A percentile compares a stretch with the other conserved stretches of the same genome.
Evolutionary conservation across 2,113 vertebrate genomes (phyloP).

Genomic region (Benthochromis sp.): DNA sequence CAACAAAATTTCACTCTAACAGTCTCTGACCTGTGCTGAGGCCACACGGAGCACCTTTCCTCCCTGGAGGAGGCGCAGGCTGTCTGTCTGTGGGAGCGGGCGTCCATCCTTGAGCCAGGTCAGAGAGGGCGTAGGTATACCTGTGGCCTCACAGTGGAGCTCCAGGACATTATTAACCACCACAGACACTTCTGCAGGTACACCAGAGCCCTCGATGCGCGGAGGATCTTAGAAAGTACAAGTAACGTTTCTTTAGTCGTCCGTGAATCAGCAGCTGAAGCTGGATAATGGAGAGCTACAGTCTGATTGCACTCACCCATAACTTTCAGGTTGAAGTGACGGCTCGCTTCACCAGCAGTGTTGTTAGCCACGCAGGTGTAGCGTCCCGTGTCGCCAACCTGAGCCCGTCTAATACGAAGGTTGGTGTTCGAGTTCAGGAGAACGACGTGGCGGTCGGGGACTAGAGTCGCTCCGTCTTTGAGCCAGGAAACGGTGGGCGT

Average conservation of each 20-base stretch:
- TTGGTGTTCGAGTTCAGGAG: slow-evolving; percentile 73
- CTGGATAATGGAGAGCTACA: neutral
- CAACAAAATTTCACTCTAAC: neutral
- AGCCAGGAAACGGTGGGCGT: slow-evolving; percentile 82
- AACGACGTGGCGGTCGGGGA: slow-evolving; percentile 33
- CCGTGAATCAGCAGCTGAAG: neutral
- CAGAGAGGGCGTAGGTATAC: slow-evolving; percentile 82
- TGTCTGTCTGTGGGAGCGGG: slow-evolving; percentile 75
- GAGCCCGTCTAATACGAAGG: slow-evolving; percentile 70
- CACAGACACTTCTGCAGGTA: slow-evolving; percentile 79
- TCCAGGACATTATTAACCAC: slow-evolving; percentile 82
- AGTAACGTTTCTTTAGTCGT: neutral
- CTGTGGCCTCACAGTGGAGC: slow-evolving; percentile 80
- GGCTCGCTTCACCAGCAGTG: slow-evolving; percentile 81
- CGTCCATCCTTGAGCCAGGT: slow-evolving; percentile 95
- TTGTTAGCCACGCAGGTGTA: slow-evolving; percentile 86
- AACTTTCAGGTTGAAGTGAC: slow-evolving; percentile 83
- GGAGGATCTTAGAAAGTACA: slow-evolving; percentile 80
- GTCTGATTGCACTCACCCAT: slow-evolving; percentile 69
- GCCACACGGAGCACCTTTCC: slow-evolving; percentile 77
- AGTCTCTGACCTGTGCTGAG: slow-evolving; percentile 78
- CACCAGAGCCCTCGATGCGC: slow-evolving; percentile 80
- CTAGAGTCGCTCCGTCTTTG: slow-evolving; percentile 68
- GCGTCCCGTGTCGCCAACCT: slow-evolving; percentile 69
- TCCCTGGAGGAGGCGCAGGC: slow-evolving; percentile 69